Evolutionary conservation across 2,888 invertebrate genomes (phyloP).

Genomic region (Melitaea athalia): DNA sequence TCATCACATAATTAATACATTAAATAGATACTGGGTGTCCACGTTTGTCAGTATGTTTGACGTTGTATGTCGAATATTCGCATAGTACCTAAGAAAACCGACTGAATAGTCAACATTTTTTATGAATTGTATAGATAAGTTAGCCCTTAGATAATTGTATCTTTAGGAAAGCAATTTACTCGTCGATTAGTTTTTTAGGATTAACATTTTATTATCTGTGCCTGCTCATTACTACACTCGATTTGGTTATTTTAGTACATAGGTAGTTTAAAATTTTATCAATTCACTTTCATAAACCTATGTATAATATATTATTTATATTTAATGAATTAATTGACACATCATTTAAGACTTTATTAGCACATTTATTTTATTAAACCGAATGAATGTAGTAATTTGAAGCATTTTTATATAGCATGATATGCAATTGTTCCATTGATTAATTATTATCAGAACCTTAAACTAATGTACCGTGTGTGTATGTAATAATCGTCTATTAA

Average conservation of each 20-base stretch:
- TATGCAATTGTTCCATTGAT: conserved; percentile 8
- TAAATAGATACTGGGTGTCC: conserved; percentile 34
- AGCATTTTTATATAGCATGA: conserved; percentile 6
- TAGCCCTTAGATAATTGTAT: conserved; percentile 60
- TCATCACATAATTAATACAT: conserved; percentile 29
- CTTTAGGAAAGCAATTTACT: conserved; percentile 54
- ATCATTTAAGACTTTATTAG: conserved; percentile 16
- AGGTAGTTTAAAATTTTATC: conserved; percentile 4
- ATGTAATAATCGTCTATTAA: conserved; percentile 28
- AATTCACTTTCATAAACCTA: not conserved
- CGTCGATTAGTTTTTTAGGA: conserved; percentile 31
- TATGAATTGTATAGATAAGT: conserved; percentile 65
- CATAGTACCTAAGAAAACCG: conserved; percentile 73
- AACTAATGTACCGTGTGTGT: conserved; percentile 23
- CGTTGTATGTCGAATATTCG: conserved; percentile 49
- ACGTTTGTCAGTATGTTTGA: conserved; percentile 37
- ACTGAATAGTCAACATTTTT: conserved; percentile 81
- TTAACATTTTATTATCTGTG: conserved; percentile 30
- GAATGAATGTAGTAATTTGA: conserved; percentile 18
- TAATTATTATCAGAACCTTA: conserved; percentile 8
- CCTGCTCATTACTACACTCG: conserved; percentile 20
- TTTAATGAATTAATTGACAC: conserved; percentile 9
- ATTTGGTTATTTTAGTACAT: conserved; percentile 15
- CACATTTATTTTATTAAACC: conserved; percentile 26
- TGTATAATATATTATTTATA: conserved; percentile 15